Evolutionary conservation across 2,113 vertebrate genomes (phyloP).

Genomic region (Clarias gariepinus): DNA sequence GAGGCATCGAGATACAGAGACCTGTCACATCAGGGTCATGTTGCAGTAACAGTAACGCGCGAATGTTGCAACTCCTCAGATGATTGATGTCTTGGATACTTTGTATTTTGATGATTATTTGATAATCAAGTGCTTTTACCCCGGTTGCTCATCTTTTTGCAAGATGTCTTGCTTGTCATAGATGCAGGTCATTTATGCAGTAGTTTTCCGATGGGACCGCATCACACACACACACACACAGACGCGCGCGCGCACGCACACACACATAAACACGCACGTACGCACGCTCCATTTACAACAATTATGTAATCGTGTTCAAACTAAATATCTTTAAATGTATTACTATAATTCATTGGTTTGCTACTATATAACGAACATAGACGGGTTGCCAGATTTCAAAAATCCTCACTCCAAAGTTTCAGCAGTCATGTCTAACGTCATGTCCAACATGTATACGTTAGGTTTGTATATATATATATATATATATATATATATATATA

Average conservation of each 20-base stretch:
- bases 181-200: background rate
- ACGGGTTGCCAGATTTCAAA: background rate
- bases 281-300: background rate
- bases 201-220: slow-evolving; percentile 1
- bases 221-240: background rate
- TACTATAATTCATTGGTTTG: too few species aligned
- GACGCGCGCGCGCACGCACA: background rate
- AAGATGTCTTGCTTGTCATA: background rate
- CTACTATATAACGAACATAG: too few species aligned
- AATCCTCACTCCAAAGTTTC: background rate
- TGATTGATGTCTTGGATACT: background rate
- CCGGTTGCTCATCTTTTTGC: background rate
- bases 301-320: background rate
- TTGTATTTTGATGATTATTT: background rate
- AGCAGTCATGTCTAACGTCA: background rate
- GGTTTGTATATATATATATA: too few species aligned
- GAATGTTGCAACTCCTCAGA: background rate
- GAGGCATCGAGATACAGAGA: background rate
- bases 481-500: background rate
- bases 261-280: background rate
- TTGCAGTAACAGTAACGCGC: background rate
- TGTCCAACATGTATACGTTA: too few species aligned
- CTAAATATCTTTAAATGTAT: background rate
- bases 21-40: background rate
- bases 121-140: background rate